Evolutionary conservation across 2,113 vertebrate genomes (phyloP).

Genomic region (Brienomyrus brachyistius): DNA sequence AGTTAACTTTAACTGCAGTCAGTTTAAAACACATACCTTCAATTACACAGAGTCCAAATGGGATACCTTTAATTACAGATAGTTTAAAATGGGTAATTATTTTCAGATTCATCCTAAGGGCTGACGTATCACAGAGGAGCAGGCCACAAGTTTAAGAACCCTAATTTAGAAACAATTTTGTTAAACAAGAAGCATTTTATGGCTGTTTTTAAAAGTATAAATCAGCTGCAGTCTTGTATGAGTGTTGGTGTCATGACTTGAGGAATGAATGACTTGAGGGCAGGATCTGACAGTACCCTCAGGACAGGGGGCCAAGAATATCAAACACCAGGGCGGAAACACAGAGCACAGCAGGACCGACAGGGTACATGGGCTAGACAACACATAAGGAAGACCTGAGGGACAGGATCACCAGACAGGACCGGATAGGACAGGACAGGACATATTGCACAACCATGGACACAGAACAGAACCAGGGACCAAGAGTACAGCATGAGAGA

Average conservation of each 20-base stretch:
- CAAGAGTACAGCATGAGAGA: no score
- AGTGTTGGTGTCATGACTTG: background rate
- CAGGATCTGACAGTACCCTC: background rate
- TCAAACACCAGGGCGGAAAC: background rate
- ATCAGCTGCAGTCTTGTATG: background rate
- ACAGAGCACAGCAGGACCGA: background rate
- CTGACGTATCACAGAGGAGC: background rate
- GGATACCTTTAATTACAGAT: background rate
- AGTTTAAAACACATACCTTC: background rate
- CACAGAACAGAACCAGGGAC: no score
- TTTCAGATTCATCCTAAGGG: background rate
- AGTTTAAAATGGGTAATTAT: slow-evolving; percentile 6
- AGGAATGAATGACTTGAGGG: background rate
- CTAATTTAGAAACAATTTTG: background rate
- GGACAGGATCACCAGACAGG: no score
- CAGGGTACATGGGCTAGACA: background rate
- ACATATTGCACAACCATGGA: no score
- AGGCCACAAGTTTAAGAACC: background rate
- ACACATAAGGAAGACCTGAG: background rate
- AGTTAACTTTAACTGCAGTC: background rate
- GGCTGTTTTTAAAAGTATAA: background rate
- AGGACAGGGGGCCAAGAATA: background rate
- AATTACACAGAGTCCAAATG: background rate
- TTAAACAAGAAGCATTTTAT: background rate
- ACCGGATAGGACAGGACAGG: no score